Percentiles rank a stretch among this genome's conserved stretches.
Evolutionary conservation across 1,140 invertebrate genomes (phyloP).

Genomic region (Neodiprion fabricii): DNA sequence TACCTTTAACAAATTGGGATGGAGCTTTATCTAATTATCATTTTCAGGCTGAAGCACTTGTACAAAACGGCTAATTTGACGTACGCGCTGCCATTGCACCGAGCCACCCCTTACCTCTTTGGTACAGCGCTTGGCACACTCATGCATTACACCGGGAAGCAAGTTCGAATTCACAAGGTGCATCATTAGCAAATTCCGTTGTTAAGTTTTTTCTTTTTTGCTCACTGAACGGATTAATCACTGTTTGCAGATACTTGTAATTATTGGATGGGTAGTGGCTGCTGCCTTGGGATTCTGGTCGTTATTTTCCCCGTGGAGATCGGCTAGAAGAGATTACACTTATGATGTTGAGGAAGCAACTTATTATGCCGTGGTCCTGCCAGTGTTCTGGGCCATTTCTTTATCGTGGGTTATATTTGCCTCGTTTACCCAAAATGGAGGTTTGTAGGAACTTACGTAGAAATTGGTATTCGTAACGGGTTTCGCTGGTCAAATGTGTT

Average conservation of each 20-base stretch:
- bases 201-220: slow-evolving; percentile 9
- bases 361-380: slow-evolving; percentile 69
- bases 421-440: slow-evolving; percentile 66
- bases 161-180: slow-evolving; percentile 57
- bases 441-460: slow-evolving; percentile 43
- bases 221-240: slow-evolving; percentile 17
- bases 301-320: slow-evolving; percentile 66
- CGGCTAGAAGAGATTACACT: slow-evolving; percentile 65
- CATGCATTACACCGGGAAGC: slow-evolving; percentile 61
- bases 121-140: slow-evolving; percentile 69
- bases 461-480: slow-evolving; percentile 13
- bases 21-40: slow-evolving; percentile 3
- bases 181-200: slow-evolving; percentile 14
- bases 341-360: slow-evolving; percentile 69
- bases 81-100: slow-evolving; percentile 67
- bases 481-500: slow-evolving; percentile 10
- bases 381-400: slow-evolving; percentile 67
- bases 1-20: neutral
- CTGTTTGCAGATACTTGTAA: slow-evolving; percentile 56
- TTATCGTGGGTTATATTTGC: slow-evolving; percentile 72
- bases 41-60: slow-evolving; percentile 68
- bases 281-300: slow-evolving; percentile 61
- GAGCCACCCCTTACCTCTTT: slow-evolving; percentile 71
- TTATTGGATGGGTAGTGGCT: slow-evolving; percentile 65
- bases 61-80: slow-evolving; percentile 71